phyloP scores from a whole-genome alignment of 2,888 invertebrate species.

The Petrophora chlorosata region DNA sequence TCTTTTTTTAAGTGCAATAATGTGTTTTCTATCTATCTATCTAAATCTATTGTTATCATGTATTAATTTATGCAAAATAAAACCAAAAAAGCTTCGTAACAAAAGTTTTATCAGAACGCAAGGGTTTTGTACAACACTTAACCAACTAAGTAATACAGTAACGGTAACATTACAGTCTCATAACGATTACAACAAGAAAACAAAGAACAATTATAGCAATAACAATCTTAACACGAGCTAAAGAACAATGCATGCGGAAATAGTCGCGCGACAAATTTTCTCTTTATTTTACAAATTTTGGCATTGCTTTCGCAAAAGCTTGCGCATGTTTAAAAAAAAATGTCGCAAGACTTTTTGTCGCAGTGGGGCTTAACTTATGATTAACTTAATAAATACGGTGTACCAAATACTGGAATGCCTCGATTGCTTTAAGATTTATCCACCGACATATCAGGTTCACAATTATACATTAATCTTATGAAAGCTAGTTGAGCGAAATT shows the following conservation, averaged over 20 bases:
- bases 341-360: neutral
- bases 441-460: too few relatives aligned
- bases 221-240: neutral
- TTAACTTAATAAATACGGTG: too few relatives aligned
- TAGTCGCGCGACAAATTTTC: neutral
- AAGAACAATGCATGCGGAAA: neutral
- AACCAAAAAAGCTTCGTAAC: constrained; percentile 14
- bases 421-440: too few relatives aligned
- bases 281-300: too few relatives aligned
- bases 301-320: too few relatives aligned
- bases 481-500: constrained; percentile 6
- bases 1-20: too few relatives aligned
- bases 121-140: constrained; percentile 73
- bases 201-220: constrained; percentile 14
- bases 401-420: too few relatives aligned
- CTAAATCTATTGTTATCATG: too few relatives aligned
- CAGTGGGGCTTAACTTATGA: too few relatives aligned
- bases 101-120: constrained; percentile 57
- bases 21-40: too few relatives aligned
- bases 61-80: constrained; percentile 69
- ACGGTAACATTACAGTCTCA: constrained; percentile 41
- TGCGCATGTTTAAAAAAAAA: too few relatives aligned
- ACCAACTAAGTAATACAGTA: constrained; percentile 48
- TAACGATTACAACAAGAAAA: constrained; percentile 38
- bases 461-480: neutral